Conservation (phyloP, 2,888 invertebrate species). For the Schizaphis graminum region DNA sequence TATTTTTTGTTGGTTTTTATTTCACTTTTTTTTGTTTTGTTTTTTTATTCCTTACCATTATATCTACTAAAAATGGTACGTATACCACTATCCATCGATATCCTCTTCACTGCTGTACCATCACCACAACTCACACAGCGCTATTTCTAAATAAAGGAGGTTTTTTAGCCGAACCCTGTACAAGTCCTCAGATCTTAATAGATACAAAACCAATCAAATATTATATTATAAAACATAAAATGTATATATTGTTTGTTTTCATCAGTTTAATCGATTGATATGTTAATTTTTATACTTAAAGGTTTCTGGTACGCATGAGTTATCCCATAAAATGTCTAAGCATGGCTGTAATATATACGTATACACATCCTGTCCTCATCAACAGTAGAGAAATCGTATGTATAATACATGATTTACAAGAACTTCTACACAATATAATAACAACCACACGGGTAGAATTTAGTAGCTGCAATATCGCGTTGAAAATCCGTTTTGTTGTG, state of each 20-base stretch:
- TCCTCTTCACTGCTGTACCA: too few species aligned
- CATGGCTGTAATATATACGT: not conserved
- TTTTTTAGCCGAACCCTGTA: too few species aligned
- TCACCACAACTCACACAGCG: too few species aligned
- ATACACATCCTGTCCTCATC: not conserved
- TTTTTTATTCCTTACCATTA: too few species aligned
- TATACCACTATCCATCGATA: too few species aligned
- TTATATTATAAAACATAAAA: not conserved
- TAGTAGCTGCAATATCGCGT: not conserved
- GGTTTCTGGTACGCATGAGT: not conserved
- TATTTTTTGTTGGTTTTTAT: too few species aligned
- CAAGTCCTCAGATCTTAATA: not conserved
- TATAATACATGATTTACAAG: not conserved
- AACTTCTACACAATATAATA: not conserved
- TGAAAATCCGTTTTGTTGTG: not conserved
- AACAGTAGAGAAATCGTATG: not conserved
- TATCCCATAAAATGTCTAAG: not conserved
- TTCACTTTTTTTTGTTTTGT: too few species aligned
- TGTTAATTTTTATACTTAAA: not conserved
- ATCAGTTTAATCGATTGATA: not conserved
- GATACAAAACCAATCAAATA: not conserved
- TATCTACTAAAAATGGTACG: too few species aligned
- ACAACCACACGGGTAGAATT: not conserved
- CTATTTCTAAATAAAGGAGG: too few species aligned
- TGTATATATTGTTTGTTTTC: not conserved